These are phyloP conservation scores for Ips nitidus DNA, from an alignment of 1,140 invertebrate species.

Conservation along the genomic window DNA sequence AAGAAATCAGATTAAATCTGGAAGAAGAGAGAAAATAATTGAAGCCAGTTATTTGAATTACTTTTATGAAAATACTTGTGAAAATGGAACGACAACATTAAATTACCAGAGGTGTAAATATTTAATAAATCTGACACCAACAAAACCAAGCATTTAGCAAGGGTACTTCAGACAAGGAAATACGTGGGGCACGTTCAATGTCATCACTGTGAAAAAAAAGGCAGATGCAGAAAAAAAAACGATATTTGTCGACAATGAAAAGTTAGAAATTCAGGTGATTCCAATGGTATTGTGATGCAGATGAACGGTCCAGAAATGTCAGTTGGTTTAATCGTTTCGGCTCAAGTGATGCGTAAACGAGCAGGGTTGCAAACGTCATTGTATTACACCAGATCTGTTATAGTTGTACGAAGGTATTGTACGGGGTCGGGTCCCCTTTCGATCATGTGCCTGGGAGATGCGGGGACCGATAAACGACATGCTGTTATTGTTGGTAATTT, in stretches of 20 bases:
- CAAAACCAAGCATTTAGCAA: no score
- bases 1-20: no score
- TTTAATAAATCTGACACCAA: no score
- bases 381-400: conserved; percentile 36
- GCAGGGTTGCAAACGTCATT: conserved; percentile 33
- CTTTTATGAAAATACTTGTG: no score
- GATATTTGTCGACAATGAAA: conserved; percentile 20
- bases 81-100: no score
- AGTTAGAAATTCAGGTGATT: conserved; percentile 41
- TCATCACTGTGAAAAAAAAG: background rate
- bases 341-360: conserved; percentile 44
- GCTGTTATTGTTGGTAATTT: conserved; percentile 48
- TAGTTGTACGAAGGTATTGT: conserved; percentile 39
- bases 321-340: conserved; percentile 44
- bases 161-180: no score
- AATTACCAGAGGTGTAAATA: no score
- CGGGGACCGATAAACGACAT: conserved; percentile 41
- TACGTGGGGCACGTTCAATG: background rate
- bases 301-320: conserved; percentile 41
- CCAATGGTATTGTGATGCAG: conserved; percentile 40
- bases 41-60: no score
- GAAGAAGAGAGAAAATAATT: no score
- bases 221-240: conserved; percentile 24
- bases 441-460: conserved; percentile 28
- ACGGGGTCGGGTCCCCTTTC: conserved; percentile 31